phyloP scores from a whole-genome alignment of 2,888 invertebrate genomes.

The Lampropteryx suffumata region DNA sequence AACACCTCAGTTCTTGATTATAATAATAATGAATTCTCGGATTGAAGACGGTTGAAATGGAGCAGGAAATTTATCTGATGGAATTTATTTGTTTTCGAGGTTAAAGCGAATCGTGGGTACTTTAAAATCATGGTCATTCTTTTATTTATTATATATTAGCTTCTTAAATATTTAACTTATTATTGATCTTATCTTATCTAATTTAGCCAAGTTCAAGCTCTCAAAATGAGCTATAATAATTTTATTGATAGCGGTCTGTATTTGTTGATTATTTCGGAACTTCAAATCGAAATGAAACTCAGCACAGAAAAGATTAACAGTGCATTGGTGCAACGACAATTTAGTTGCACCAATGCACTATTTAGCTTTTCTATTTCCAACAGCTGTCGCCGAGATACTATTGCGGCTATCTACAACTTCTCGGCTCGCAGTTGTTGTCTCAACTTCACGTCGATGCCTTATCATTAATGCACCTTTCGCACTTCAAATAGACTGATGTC shows the following conservation, averaged over 20 bases:
- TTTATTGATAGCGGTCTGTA: too few species aligned
- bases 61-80: not conserved
- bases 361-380: constrained; percentile 27
- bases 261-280: too few species aligned
- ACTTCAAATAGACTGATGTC: constrained; percentile 22
- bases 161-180: too few species aligned
- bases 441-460: constrained; percentile 25
- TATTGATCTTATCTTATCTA: too few species aligned
- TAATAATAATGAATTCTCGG: not conserved
- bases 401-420: constrained; percentile 25
- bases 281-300: constrained; percentile 1
- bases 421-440: constrained; percentile 23
- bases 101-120: too few species aligned
- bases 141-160: too few species aligned
- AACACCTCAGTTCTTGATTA: not conserved
- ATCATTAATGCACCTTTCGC: constrained; percentile 34
- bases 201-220: too few species aligned
- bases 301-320: too few species aligned
- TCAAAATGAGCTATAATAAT: too few species aligned
- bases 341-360: constrained; percentile 16
- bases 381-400: constrained; percentile 24
- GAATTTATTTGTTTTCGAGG: not conserved
- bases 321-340: too few species aligned
- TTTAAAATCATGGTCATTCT: too few species aligned
- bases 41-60: not conserved